A percentile compares a stretch with the other conserved stretches of the same genome.
phyloP scores from a whole-genome alignment of 2,113 vertebrate genomes.

The Oncorhynchus keta region DNA sequence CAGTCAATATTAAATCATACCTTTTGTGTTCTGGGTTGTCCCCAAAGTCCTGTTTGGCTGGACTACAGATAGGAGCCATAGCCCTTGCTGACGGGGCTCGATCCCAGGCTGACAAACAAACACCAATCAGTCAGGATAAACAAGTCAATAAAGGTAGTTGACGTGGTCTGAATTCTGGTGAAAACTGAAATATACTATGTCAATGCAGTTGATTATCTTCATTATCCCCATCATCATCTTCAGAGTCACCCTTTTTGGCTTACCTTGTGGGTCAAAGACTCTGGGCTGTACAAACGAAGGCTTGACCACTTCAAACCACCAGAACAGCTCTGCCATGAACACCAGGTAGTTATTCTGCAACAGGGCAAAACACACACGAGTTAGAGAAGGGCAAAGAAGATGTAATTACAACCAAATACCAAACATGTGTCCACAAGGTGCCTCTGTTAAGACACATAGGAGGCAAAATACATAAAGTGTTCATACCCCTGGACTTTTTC shows the following conservation, averaged over 20 bases:
- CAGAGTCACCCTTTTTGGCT: not conserved
- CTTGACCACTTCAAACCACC: slow-evolving; percentile 99
- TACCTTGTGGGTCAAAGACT: slow-evolving; percentile 81
- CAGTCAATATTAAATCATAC: slow-evolving; percentile 29
- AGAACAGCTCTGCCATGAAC: slow-evolving; percentile 98
- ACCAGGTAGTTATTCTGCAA: slow-evolving; percentile 94
- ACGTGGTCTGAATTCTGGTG: no score
- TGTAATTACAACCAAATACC: not conserved
- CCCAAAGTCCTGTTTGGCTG: slow-evolving; percentile 61
- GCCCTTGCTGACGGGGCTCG: slow-evolving; percentile 42
- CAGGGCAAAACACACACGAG: slow-evolving; percentile 11
- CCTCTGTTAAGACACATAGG: slow-evolving; percentile 23
- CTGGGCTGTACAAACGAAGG: slow-evolving; percentile 92
- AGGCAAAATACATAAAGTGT: not conserved
- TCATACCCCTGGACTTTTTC: no score
- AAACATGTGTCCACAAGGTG: not conserved
- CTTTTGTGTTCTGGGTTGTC: slow-evolving; percentile 56
- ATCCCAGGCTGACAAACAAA: slow-evolving; percentile 33
- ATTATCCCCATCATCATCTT: not conserved
- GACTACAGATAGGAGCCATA: slow-evolving; percentile 62
- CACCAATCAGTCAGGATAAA: not conserved
- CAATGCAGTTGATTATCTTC: not conserved
- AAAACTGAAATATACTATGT: not conserved
- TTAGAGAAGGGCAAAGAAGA: slow-evolving; percentile 7
- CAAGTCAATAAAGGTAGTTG: no score